Conservation (phyloP, 1,140 invertebrate genomes). For the Scaptomyza hsui region DNA sequence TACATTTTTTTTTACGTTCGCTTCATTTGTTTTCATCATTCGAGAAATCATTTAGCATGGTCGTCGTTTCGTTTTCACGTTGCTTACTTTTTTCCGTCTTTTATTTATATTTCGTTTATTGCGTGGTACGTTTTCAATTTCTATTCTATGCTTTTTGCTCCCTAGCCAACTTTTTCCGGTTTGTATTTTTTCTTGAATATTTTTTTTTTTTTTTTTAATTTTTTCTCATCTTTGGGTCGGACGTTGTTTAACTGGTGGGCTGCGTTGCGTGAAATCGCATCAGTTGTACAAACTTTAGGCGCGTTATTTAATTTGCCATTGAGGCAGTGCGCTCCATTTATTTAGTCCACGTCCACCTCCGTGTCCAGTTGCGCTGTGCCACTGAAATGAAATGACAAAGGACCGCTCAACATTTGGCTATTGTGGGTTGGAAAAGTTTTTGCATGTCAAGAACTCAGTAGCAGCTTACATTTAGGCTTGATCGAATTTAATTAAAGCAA, state of each 20-base stretch:
- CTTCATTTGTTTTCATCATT: constrained; percentile 62
- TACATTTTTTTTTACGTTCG: constrained; percentile 40
- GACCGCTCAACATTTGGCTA: constrained; percentile 25
- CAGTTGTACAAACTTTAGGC: constrained; percentile 81
- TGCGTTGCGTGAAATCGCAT: constrained; percentile 77
- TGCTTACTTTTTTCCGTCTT: constrained; percentile 39
- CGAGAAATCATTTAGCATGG: constrained; percentile 27
- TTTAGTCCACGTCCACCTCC: constrained; percentile 47
- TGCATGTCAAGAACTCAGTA: constrained; percentile 22
- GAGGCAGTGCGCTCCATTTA: constrained; percentile 79
- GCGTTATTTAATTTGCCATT: constrained; percentile 82
- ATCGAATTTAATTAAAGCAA: constrained; percentile 53
- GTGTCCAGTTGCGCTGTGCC: constrained; percentile 11
- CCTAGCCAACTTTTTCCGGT: constrained; percentile 10
- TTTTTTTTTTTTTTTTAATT: constrained; percentile 21
- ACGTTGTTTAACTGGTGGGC: constrained; percentile 52
- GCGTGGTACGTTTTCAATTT: constrained; percentile 59
- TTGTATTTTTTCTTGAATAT: constrained; percentile 26
- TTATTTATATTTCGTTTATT: constrained; percentile 49
- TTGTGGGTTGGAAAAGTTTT: constrained; percentile 28
- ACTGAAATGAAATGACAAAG: constrained; percentile 23
- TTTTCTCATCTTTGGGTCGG: constrained; percentile 20
- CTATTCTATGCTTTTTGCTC: constrained; percentile 47
- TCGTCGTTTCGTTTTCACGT: constrained; percentile 44
- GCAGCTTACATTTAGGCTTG: constrained; percentile 38